Conservation (phyloP, 2,888 invertebrate species). For the Empis stercorea region DNA sequence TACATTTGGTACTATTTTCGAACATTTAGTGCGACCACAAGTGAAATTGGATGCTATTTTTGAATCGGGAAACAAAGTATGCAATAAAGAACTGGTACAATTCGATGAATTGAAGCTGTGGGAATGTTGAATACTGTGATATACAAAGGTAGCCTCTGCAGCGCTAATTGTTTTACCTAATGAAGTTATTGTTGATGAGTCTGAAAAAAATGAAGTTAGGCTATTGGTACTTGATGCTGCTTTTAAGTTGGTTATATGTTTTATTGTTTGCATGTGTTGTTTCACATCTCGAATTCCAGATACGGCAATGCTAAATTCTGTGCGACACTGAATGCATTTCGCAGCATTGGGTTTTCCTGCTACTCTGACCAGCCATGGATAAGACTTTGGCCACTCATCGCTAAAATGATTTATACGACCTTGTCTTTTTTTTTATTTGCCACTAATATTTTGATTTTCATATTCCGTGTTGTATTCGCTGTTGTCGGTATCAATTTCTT, state of each 20-base stretch:
- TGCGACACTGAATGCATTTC: no score
- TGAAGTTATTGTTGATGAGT: neutral
- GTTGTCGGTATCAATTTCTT: neutral
- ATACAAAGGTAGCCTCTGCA: conserved; percentile 2
- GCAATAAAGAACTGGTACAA: conserved; percentile 2
- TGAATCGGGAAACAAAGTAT: conserved; percentile 1
- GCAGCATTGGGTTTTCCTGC: neutral
- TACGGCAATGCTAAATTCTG: no score
- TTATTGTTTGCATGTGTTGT: no score
- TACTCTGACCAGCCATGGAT: conserved; percentile 1
- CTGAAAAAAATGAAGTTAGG: neutral
- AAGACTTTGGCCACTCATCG: conserved; percentile 1
- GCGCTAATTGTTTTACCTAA: neutral
- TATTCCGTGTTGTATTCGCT: neutral
- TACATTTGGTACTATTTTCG: neutral
- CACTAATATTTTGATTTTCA: conserved; percentile 1
- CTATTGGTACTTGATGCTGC: neutral
- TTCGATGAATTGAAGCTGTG: neutral
- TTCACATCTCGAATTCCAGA: no score
- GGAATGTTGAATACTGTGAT: neutral
- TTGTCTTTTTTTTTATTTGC: neutral
- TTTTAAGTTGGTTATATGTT: neutral
- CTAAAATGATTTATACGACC: neutral
- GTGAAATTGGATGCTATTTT: conserved; percentile 2
- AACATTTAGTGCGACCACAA: conserved; percentile 2